phyloP scores from a whole-genome alignment of 2,797 vertebrate species.

The Sebastes cheni region DNA sequence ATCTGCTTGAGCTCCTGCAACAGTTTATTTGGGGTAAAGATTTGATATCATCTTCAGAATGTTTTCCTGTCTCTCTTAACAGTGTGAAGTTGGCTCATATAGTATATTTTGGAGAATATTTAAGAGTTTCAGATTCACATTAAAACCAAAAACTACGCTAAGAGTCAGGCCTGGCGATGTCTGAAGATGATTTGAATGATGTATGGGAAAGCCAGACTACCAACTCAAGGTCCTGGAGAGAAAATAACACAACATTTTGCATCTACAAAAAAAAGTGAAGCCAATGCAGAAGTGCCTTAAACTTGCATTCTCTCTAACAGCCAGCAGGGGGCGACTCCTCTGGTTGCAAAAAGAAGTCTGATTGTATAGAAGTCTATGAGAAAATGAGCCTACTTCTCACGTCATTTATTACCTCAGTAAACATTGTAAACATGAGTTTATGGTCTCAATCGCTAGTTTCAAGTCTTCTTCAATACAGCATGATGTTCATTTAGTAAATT shows the following conservation, averaged over 20 bases:
- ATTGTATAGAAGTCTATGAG: too few relatives aligned
- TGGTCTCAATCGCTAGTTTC: too few relatives aligned
- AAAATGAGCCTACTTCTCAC: too few relatives aligned
- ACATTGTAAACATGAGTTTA: too few relatives aligned
- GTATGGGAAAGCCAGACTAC: not conserved
- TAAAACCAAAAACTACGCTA: not conserved
- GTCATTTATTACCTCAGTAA: too few relatives aligned
- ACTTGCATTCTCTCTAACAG: fast-evolving
- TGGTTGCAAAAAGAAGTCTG: too few relatives aligned
- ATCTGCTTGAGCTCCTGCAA: not conserved
- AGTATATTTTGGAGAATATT: not conserved
- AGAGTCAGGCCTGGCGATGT: not conserved
- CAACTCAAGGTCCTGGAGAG: not conserved
- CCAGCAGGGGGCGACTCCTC: too few relatives aligned
- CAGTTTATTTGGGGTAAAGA: not conserved
- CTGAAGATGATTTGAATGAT: not conserved
- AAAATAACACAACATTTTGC: not conserved
- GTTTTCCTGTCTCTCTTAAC: not conserved
- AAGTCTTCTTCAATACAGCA: too few relatives aligned
- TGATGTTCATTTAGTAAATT: too few relatives aligned
- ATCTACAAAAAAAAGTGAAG: not conserved
- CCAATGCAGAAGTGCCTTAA: too few relatives aligned
- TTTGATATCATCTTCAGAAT: not conserved
- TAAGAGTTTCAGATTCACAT: not conserved
- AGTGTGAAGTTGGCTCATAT: not conserved